phyloP scores from a whole-genome alignment of 2,113 vertebrate species.

The Danionella cerebrum region DNA sequence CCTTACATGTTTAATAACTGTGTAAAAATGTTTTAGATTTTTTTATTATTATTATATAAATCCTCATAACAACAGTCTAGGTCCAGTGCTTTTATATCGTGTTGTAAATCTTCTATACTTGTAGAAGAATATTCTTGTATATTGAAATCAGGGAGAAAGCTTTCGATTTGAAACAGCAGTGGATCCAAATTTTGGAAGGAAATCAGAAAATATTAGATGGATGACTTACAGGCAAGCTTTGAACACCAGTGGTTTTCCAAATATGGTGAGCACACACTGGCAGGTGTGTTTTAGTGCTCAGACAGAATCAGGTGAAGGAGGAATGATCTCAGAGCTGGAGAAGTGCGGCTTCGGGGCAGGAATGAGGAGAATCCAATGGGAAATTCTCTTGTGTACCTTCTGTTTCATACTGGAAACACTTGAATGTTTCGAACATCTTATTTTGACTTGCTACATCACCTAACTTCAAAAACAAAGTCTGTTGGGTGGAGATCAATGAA shows the following conservation, averaged over 20 bases:
- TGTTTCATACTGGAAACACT: constrained; percentile 17
- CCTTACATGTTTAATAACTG: too few species aligned
- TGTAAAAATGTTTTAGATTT: too few species aligned
- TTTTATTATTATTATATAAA: too few species aligned
- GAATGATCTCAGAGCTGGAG: constrained; percentile 31
- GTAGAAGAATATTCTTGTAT: background rate
- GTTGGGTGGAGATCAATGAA: background rate
- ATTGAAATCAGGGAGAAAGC: background rate
- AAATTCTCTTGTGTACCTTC: constrained; percentile 12
- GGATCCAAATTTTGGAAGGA: background rate
- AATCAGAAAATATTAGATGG: background rate
- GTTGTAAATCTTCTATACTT: too few species aligned
- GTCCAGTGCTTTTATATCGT: too few species aligned
- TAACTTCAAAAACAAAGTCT: background rate
- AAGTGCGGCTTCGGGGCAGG: constrained; percentile 21
- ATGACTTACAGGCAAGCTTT: background rate
- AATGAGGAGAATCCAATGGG: constrained; percentile 2
- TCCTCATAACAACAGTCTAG: too few species aligned
- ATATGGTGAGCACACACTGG: constrained; percentile 24
- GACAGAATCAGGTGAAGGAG: constrained; percentile 16
- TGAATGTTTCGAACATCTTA: background rate
- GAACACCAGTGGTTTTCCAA: background rate
- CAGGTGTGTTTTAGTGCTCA: constrained; percentile 25
- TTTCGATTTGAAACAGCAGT: background rate
- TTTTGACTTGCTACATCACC: constrained; percentile 10